These are phyloP conservation scores for Anodontia alba DNA, from an alignment of 2,888 invertebrate genomes.

Conservation along the genomic window DNA sequence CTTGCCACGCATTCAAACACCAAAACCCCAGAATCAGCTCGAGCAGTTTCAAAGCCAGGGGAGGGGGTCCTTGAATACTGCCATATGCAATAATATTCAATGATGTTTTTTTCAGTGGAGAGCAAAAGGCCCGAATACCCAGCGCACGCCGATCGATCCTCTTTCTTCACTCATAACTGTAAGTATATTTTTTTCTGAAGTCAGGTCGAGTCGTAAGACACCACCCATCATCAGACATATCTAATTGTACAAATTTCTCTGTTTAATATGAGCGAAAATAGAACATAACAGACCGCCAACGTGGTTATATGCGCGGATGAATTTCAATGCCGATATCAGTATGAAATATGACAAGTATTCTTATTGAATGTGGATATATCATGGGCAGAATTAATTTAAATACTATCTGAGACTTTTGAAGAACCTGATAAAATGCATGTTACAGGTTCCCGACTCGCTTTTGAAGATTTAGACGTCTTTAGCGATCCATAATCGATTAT, in stretches of 20 bases:
- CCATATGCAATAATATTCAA: no score
- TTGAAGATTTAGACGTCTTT: neutral
- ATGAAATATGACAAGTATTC: slow-evolving; percentile 6
- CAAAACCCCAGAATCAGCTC: no score
- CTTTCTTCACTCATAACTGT: no score
- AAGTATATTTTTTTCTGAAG: no score
- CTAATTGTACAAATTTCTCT: slow-evolving; percentile 15
- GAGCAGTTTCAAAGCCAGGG: no score
- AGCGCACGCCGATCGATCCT: no score
- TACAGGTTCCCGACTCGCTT: neutral
- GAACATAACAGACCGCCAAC: slow-evolving; percentile 14
- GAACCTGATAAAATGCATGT: neutral
- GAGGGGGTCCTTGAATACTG: no score
- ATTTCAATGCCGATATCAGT: slow-evolving; percentile 7
- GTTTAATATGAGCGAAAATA: neutral
- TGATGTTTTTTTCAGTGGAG: no score
- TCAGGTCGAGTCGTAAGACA: neutral
- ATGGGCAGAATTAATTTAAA: neutral
- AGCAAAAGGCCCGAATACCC: no score
- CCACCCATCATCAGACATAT: neutral
- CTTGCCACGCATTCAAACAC: no score
- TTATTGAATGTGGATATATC: slow-evolving; percentile 11
- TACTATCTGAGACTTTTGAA: neutral
- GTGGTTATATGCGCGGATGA: slow-evolving; percentile 13
- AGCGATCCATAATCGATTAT: no score